These are phyloP conservation scores for Leptogaster cylindrica DNA, from an alignment of 2,888 invertebrate species.

Conservation along the genomic window DNA sequence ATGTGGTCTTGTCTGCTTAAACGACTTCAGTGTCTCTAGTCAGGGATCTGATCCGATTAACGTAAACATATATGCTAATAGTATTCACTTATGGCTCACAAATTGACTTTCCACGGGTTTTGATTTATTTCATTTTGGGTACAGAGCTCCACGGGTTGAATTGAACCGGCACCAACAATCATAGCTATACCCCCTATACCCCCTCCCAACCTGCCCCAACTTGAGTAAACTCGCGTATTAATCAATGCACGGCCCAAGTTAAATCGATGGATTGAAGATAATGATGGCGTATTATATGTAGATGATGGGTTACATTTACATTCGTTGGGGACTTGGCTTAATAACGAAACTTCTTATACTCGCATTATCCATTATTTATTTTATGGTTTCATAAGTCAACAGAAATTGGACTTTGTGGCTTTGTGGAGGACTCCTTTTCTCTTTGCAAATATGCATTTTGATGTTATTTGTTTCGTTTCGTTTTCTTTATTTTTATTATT, in stretches of 20 bases:
- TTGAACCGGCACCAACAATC: conserved; percentile 22
- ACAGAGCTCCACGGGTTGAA: conserved; percentile 32
- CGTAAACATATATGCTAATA: conserved; percentile 53
- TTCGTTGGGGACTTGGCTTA: conserved; percentile 24
- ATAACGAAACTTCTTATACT: conserved; percentile 33
- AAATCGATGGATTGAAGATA: conserved; percentile 48
- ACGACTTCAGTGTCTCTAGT: conserved; percentile 43
- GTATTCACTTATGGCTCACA: conserved; percentile 51
- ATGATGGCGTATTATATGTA: conserved; percentile 47
- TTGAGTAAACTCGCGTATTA: conserved; percentile 43
- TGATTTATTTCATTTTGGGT: conserved; percentile 46
- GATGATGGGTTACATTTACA: conserved; percentile 41
- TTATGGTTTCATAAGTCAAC: conserved; percentile 41
- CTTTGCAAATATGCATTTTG: not conserved
- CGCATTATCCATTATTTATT: conserved; percentile 39
- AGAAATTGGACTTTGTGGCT: conserved; percentile 35
- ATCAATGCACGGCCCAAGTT: conserved; percentile 47
- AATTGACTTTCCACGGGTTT: conserved; percentile 48
- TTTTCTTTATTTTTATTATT: not conserved
- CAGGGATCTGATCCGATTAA: conserved; percentile 50
- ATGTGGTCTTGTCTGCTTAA: conserved; percentile 41
- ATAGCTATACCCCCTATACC: conserved; percentile 14
- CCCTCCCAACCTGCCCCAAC: not conserved
- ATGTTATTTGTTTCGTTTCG: not conserved
- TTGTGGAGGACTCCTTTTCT: not conserved